phyloP scores from a whole-genome alignment of 2,888 invertebrate species.

The Matsumyia berberina region DNA sequence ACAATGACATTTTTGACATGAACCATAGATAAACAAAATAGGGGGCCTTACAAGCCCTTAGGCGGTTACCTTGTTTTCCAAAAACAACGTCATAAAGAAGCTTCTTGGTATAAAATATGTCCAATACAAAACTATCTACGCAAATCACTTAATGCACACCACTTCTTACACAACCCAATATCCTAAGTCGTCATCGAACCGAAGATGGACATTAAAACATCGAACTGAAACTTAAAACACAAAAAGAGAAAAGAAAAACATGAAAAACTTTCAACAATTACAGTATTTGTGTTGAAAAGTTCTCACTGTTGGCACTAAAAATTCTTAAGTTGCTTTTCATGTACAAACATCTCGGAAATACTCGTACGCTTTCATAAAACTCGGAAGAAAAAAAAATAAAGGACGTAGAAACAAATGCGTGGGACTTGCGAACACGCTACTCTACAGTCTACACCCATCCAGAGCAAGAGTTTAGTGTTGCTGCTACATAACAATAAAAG shows the following conservation, averaged over 20 bases:
- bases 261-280: conserved; percentile 69
- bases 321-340: conserved; percentile 67
- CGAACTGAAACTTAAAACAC: conserved; percentile 29
- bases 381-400: conserved; percentile 17
- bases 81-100: no score
- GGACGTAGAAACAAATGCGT: conserved; percentile 30
- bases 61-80: no score
- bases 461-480: neutral
- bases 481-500: conserved; percentile 21
- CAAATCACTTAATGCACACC: no score
- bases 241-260: conserved; percentile 28
- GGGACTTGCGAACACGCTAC: neutral
- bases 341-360: conserved; percentile 52
- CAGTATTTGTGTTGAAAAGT: conserved; percentile 56
- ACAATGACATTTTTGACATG: no score
- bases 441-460: conserved; percentile 4
- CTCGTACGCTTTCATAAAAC: conserved; percentile 46
- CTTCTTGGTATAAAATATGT: no score
- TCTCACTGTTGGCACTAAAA: conserved; percentile 41
- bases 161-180: no score
- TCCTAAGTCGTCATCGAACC: no score
- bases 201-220: neutral
- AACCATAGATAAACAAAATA: no score
- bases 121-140: no score
- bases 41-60: no score